Evolutionary conservation across 2,888 invertebrate genomes (phyloP).

Genomic region (Pseudanteris insignis): DNA sequence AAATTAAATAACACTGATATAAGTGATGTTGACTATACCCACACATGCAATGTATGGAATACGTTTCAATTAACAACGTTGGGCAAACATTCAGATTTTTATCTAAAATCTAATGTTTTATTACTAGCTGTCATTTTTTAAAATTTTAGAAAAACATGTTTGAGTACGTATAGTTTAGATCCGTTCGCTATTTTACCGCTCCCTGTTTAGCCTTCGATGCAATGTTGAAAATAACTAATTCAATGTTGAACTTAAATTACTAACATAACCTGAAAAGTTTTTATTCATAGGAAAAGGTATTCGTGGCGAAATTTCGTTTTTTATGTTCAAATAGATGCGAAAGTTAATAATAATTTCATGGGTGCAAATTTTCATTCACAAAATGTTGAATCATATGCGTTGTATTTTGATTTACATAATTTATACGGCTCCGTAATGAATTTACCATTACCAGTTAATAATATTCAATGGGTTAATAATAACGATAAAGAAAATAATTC

Average conservation of each 20-base stretch:
- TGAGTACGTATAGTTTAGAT: constrained; percentile 8
- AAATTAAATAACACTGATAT: constrained; percentile 10
- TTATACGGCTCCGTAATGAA: constrained; percentile 8
- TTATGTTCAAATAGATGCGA: too few relatives aligned
- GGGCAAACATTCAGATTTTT: constrained; percentile 3
- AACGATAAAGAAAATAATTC: background rate
- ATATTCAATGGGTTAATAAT: constrained; percentile 13
- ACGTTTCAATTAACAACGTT: constrained; percentile 2
- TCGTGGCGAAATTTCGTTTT: background rate
- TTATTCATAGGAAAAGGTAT: constrained; percentile 6
- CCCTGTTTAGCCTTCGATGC: constrained; percentile 11
- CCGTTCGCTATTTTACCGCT: constrained; percentile 10
- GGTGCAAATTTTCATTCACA: background rate
- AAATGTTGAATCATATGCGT: background rate
- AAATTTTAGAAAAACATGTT: constrained; percentile 11
- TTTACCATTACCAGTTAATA: background rate
- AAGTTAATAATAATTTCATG: constrained; percentile 12
- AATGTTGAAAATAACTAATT: constrained; percentile 8
- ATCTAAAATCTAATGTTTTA: constrained; percentile 7
- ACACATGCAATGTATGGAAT: constrained; percentile 7
- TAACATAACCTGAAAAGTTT: constrained; percentile 10
- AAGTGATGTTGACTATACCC: constrained; percentile 7
- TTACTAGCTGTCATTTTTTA: constrained; percentile 12
- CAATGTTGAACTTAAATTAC: constrained; percentile 8
- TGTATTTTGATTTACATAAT: constrained; percentile 8